Conservation (phyloP, 2,888 invertebrate species). For the Pteria penguin region DNA sequence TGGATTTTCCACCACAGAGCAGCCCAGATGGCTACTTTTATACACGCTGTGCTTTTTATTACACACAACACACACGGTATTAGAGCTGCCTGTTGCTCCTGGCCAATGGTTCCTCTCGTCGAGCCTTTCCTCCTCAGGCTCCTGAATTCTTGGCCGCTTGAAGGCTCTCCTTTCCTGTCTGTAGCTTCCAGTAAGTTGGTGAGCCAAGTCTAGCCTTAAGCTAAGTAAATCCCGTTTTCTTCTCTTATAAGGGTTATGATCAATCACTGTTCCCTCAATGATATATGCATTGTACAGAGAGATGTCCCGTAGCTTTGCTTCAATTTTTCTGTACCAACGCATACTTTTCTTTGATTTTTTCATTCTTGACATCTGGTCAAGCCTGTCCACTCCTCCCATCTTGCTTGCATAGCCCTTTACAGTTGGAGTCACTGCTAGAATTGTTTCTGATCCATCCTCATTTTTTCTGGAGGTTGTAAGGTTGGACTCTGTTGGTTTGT, state of each 20-base stretch:
- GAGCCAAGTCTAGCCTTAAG: conserved; percentile 13
- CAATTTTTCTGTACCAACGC: conserved; percentile 22
- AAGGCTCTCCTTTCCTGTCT: conserved; percentile 1
- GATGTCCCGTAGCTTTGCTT: conserved; percentile 10
- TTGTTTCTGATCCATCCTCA: conserved; percentile 22
- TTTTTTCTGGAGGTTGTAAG: conserved; percentile 8
- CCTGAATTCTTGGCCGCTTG: conserved; percentile 5
- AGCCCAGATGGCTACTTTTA: not conserved
- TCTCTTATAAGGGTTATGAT: conserved; percentile 12
- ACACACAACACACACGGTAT: conserved; percentile 15
- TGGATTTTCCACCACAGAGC: too few species aligned
- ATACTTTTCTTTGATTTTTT: conserved; percentile 14
- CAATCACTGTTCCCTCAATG: conserved; percentile 17
- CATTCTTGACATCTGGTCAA: conserved; percentile 26
- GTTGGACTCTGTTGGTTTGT: not conserved
- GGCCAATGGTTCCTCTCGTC: conserved; percentile 7
- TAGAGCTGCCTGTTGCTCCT: not conserved
- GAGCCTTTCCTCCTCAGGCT: not conserved
- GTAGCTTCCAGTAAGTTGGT: not conserved
- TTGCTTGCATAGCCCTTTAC: conserved; percentile 17
- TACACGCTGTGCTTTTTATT: conserved; percentile 19
- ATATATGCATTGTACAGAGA: conserved; percentile 30
- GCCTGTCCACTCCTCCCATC: conserved; percentile 36
- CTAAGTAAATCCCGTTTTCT: conserved; percentile 17
- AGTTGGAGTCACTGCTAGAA: conserved; percentile 19